These are phyloP conservation scores for Champsocephalus gunnari DNA, from an alignment of 2,797 vertebrate species.

Conservation along the genomic window DNA sequence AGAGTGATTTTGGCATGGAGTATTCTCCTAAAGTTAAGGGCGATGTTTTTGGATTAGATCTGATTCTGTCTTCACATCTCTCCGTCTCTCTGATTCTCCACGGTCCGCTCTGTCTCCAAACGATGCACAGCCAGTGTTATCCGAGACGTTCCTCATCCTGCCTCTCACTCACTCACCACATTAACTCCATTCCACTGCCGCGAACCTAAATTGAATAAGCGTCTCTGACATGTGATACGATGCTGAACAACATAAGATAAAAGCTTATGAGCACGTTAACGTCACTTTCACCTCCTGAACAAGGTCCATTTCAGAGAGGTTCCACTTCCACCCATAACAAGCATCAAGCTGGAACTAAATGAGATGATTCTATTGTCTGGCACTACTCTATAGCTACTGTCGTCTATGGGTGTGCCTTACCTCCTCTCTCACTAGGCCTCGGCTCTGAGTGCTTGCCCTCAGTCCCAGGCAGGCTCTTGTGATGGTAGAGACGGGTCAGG, in stretches of 20 bases:
- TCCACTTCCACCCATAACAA: slow-evolving; percentile 14
- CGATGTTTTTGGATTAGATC: slow-evolving; percentile 34
- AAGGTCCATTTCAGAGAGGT: slow-evolving; percentile 38
- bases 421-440: slow-evolving; percentile 50
- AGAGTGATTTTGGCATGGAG: too few relatives aligned
- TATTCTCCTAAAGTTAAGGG: slow-evolving; percentile 8
- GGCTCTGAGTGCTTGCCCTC: slow-evolving; percentile 46
- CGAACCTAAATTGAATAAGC: slow-evolving; percentile 54
- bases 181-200: slow-evolving; percentile 58
- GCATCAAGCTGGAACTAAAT: slow-evolving; percentile 34
- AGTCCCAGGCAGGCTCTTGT: slow-evolving; percentile 26
- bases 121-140: slow-evolving; percentile 52
- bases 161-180: slow-evolving; percentile 36
- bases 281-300: slow-evolving; percentile 42
- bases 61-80: slow-evolving; percentile 48
- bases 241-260: slow-evolving; percentile 48
- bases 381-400: slow-evolving; percentile 42
- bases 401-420: slow-evolving; percentile 61
- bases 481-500: slow-evolving; percentile 26
- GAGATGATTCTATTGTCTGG: slow-evolving; percentile 44
- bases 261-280: slow-evolving; percentile 38
- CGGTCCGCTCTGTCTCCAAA: slow-evolving; percentile 41
- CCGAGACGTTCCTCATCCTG: slow-evolving; percentile 26
- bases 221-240: slow-evolving; percentile 55
- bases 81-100: slow-evolving; percentile 39